These are phyloP conservation scores for Agonopterix alstromeriana DNA, from an alignment of 2,888 invertebrate species.

Conservation along the genomic window DNA sequence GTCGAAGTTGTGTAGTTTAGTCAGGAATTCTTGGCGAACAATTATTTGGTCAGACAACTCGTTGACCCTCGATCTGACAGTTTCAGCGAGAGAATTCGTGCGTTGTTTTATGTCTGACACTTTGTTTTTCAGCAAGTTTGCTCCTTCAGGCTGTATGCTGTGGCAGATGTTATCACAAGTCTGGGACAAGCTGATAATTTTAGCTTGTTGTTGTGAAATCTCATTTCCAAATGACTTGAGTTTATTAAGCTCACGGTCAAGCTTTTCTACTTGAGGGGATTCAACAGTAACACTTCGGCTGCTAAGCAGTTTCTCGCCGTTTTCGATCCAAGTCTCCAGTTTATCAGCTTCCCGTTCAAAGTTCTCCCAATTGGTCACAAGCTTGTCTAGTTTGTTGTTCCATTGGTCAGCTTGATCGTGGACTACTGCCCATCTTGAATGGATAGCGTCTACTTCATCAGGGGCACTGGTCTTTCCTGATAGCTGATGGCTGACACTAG, in stretches of 20 bases:
- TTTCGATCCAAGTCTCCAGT: constrained; percentile 85
- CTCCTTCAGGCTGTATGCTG: constrained; percentile 86
- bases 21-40: constrained; percentile 88
- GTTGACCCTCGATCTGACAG: constrained; percentile 85
- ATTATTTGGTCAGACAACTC: constrained; percentile 88
- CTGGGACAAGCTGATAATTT: constrained; percentile 87
- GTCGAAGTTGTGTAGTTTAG: constrained; percentile 85
- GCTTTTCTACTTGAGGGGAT: constrained; percentile 83
- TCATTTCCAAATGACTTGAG: constrained; percentile 90
- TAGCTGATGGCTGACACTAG: constrained; percentile 84
- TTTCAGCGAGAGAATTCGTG: constrained; percentile 85
- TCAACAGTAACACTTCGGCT: constrained; percentile 78
- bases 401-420: constrained; percentile 87
- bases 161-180: constrained; percentile 87
- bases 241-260: constrained; percentile 85
- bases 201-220: constrained; percentile 90
- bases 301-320: constrained; percentile 79
- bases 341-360: constrained; percentile 87
- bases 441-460: constrained; percentile 90
- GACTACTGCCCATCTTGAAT: constrained; percentile 90
- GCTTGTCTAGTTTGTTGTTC: constrained; percentile 85
- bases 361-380: constrained; percentile 87
- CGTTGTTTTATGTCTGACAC: constrained; percentile 85
- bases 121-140: constrained; percentile 81
- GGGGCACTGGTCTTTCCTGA: constrained; percentile 85